Evolutionary conservation across 2,888 invertebrate species (phyloP).

Genomic region (Timandra comae): DNA sequence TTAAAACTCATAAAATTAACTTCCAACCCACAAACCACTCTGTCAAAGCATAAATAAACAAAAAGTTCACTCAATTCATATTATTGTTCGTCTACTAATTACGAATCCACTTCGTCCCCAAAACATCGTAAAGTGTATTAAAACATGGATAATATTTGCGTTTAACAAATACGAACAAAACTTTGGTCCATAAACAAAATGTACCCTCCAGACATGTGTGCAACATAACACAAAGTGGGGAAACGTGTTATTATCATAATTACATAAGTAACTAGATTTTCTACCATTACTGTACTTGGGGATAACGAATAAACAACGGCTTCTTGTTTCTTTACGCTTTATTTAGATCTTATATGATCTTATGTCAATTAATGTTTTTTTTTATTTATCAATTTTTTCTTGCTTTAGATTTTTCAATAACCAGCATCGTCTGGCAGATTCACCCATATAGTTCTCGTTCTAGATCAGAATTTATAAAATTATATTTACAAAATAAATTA

Average conservation of each 20-base stretch:
- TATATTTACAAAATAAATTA: no score
- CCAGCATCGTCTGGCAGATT: not conserved
- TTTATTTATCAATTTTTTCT: no score
- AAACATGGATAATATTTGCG: not conserved
- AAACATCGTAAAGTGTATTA: not conserved
- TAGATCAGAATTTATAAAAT: no score
- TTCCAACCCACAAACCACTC: not conserved
- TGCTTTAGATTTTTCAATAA: not conserved
- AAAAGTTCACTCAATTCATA: not conserved
- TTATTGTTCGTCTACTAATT: no score
- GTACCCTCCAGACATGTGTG: no score
- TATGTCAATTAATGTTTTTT: no score
- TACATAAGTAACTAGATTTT: not conserved
- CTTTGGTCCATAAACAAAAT: no score
- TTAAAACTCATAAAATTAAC: not conserved
- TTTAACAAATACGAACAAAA: not conserved
- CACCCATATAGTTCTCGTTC: no score
- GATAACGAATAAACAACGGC: no score
- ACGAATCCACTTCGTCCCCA: no score
- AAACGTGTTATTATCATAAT: not conserved
- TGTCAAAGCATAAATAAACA: not conserved
- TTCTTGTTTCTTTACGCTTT: no score
- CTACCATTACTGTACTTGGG: not conserved
- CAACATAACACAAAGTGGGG: not conserved
- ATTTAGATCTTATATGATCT: no score